Conservation (phyloP, 1,140 invertebrate species). For the Drosophila busckii region DNA sequence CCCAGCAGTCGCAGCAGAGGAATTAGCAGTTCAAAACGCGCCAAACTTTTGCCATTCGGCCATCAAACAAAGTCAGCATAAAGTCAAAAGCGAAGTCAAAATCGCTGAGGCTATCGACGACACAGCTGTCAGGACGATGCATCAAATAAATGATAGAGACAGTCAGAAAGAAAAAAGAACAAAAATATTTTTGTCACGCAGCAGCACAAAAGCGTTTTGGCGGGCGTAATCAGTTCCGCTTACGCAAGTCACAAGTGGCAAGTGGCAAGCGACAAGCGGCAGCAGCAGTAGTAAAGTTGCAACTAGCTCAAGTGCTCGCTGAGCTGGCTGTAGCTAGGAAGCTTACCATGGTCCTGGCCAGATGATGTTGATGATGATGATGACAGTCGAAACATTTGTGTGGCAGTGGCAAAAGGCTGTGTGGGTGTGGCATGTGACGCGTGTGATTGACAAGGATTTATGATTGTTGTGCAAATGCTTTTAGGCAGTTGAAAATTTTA, state of each 20-base stretch:
- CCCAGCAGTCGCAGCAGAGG: constrained; percentile 31
- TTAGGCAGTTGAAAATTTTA: constrained; percentile 60
- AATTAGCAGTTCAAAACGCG: constrained; percentile 48
- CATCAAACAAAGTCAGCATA: constrained; percentile 10
- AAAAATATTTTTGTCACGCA: constrained; percentile 64
- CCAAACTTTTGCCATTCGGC: constrained; percentile 7
- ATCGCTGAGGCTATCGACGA: constrained; percentile 32
- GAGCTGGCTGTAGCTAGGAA: too few species aligned
- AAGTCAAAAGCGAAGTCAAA: constrained; percentile 31
- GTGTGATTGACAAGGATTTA: constrained; percentile 78
- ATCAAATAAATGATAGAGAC: constrained; percentile 68
- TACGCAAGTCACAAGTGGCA: constrained; percentile 53
- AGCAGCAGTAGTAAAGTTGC: constrained; percentile 36
- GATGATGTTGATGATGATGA: constrained; percentile 50
- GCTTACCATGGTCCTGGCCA: constrained; percentile 15
- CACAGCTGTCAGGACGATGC: constrained; percentile 59
- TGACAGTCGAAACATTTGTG: constrained; percentile 38
- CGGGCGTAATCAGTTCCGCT: constrained; percentile 75
- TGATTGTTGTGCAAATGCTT: constrained; percentile 62
- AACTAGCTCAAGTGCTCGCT: too few species aligned
- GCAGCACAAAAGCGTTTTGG: constrained; percentile 18
- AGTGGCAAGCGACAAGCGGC: constrained; percentile 13
- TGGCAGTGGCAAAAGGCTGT: neutral
- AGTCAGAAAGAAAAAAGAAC: constrained; percentile 23
- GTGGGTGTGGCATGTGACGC: constrained; percentile 41